Percentiles rank a stretch among this genome's conserved stretches.
These are phyloP conservation scores for Procambarus clarkii DNA, from an alignment of 1,140 invertebrate genomes.

Conservation along the genomic window DNA sequence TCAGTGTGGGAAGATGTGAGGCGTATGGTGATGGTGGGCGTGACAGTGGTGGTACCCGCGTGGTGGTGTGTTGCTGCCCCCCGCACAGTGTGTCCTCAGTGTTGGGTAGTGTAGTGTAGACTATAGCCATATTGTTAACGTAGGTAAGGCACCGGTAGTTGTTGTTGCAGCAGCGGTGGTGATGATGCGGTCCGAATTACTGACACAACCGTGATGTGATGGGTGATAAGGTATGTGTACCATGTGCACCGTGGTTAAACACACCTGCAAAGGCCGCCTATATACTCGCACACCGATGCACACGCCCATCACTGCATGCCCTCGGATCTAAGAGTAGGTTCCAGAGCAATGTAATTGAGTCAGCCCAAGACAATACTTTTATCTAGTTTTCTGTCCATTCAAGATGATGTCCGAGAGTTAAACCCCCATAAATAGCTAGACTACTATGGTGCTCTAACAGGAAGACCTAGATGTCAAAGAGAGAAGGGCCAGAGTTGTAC, in stretches of 20 bases:
- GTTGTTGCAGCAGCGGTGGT: conserved; percentile 65
- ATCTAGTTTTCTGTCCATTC: neutral
- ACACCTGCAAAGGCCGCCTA: conserved; percentile 57
- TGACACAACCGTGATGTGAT: conserved; percentile 64
- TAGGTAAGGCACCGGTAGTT: conserved; percentile 69
- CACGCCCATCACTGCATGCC: conserved; percentile 44
- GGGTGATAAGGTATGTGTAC: conserved; percentile 62
- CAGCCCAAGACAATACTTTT: neutral
- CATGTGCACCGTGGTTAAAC: conserved; percentile 59
- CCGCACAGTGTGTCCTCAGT: conserved; percentile 65
- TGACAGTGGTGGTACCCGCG: conserved; percentile 10
- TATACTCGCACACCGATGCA: conserved; percentile 9
- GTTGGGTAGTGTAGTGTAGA: conserved; percentile 58
- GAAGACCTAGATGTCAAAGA: neutral
- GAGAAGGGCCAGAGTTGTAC: neutral
- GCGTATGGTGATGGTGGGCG: neutral
- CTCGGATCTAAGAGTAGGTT: conserved; percentile 5
- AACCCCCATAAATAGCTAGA: neutral
- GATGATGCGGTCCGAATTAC: conserved; percentile 68
- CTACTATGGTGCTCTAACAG: neutral
- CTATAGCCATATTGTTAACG: conserved; percentile 67
- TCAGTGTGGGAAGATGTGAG: neutral
- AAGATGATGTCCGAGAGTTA: neutral
- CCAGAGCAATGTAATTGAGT: neutral
- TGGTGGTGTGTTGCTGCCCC: conserved; percentile 22